Conservation (phyloP, 2,888 invertebrate genomes). For the Bibio marci region DNA sequence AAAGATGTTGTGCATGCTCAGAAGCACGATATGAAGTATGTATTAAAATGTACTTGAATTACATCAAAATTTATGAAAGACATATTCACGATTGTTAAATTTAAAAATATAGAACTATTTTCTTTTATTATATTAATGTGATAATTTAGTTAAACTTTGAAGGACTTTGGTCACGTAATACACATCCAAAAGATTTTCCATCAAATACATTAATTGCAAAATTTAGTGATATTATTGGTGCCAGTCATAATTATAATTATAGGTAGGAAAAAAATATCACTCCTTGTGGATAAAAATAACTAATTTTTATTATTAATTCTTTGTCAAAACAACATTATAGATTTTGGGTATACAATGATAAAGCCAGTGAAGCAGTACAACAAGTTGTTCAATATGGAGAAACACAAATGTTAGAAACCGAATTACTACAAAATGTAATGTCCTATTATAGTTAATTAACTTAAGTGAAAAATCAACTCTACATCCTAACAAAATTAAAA, state of each 20-base stretch:
- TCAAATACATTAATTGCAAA: slow-evolving; percentile 73
- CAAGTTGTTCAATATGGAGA: background rate
- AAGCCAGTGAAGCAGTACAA: slow-evolving; percentile 37
- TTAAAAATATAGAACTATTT: too few species aligned
- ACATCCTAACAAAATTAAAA: too few species aligned
- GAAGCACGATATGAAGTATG: slow-evolving; percentile 92
- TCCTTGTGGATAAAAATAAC: background rate
- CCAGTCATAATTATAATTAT: slow-evolving; percentile 70
- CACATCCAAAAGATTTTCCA: slow-evolving; percentile 94
- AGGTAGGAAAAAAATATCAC: slow-evolving; percentile 12
- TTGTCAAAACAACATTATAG: too few species aligned
- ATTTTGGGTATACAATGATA: slow-evolving; percentile 77
- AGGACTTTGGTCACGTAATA: slow-evolving; percentile 88
- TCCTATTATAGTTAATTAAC: too few species aligned
- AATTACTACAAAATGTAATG: background rate
- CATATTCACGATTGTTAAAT: too few species aligned
- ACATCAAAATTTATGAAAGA: background rate
- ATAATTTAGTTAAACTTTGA: slow-evolving; percentile 67
- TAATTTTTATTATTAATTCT: background rate
- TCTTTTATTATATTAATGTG: too few species aligned
- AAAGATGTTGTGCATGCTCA: slow-evolving; percentile 78
- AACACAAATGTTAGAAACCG: background rate
- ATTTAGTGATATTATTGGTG: slow-evolving; percentile 93
- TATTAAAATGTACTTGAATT: background rate
- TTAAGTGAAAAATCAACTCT: too few species aligned